Conservation (phyloP, 2,113 vertebrate species). For the Mugil cephalus region DNA sequence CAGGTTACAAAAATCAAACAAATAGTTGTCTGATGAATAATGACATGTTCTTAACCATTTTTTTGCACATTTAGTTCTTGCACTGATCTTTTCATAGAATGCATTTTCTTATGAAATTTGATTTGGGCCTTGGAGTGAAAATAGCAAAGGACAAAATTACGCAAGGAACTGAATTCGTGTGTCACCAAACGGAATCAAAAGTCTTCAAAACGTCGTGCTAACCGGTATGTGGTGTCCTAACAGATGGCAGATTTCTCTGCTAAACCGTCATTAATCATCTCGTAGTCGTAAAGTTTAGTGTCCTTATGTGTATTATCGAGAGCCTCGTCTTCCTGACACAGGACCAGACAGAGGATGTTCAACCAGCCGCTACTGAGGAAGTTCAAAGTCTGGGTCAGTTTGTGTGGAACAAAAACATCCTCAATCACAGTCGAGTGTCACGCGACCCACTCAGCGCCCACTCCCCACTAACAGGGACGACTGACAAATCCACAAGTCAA, state of each 20-base stretch:
- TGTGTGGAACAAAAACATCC: slow-evolving; percentile 2
- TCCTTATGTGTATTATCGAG: neutral
- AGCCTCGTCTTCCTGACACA: neutral
- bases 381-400: slow-evolving; percentile 32
- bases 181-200: no score
- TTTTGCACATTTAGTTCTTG: neutral
- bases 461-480: slow-evolving; percentile 5
- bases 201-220: no score
- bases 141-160: no score
- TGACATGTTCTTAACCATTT: neutral
- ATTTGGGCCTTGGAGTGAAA: no score
- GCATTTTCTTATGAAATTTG: neutral
- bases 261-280: neutral
- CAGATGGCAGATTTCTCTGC: no score
- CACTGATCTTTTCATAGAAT: neutral
- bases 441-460: slow-evolving; percentile 22
- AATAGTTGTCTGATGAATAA: neutral
- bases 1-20: neutral
- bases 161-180: no score
- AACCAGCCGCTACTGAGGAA: neutral
- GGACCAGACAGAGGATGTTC: slow-evolving; percentile 1
- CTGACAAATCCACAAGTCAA: slow-evolving; percentile 7
- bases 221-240: no score
- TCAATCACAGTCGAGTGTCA: slow-evolving; percentile 6
- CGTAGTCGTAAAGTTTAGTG: neutral